Percentiles rank a stretch among this genome's conserved stretches.
Evolutionary conservation across 2,113 vertebrate genomes (phyloP).

Genomic region (Puntigrus tetrazona): DNA sequence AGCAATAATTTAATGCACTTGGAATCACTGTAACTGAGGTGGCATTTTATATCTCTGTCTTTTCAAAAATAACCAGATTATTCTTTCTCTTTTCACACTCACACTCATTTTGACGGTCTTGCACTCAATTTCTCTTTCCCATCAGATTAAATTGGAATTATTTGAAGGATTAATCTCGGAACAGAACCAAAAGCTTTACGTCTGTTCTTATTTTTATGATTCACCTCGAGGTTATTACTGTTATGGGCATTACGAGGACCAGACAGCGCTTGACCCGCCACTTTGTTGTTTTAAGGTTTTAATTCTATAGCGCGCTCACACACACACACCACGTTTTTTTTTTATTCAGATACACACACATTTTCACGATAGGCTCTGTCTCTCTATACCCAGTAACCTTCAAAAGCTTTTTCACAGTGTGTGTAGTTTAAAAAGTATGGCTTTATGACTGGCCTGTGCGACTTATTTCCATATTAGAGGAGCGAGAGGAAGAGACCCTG

Average conservation of each 20-base stretch:
- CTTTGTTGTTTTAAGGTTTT: slow-evolving; percentile 17
- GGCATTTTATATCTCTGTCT: slow-evolving; percentile 16
- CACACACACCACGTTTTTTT: background rate
- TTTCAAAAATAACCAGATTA: slow-evolving; percentile 36
- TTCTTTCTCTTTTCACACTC: slow-evolving; percentile 18
- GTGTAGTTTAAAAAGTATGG: slow-evolving; percentile 24
- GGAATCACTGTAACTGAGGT: background rate
- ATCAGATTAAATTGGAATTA: slow-evolving; percentile 43
- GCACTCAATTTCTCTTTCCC: slow-evolving; percentile 14
- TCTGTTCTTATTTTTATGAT: slow-evolving; percentile 25
- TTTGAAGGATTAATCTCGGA: slow-evolving; percentile 32
- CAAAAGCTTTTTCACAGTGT: slow-evolving; percentile 26
- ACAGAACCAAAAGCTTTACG: slow-evolving; percentile 18
- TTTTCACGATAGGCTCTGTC: background rate
- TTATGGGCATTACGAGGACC: slow-evolving; percentile 22
- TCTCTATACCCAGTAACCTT: slow-evolving; percentile 33
- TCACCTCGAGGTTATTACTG: slow-evolving; percentile 20
- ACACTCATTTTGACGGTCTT: background rate
- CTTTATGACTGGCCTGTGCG: slow-evolving; percentile 50
- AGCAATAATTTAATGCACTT: slow-evolving; percentile 48
- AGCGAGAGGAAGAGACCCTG: slow-evolving; percentile 23
- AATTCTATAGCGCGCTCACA: background rate
- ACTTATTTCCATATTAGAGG: slow-evolving; percentile 56
- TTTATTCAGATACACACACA: slow-evolving; percentile 6
- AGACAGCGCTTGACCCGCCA: background rate